phyloP scores from a whole-genome alignment of 2,113 vertebrate genomes.

The human (Homo sapiens) region GRCh38 chr15:94694501-94695000 shows the following conservation, averaged over 20 bases:
- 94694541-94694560: background rate
- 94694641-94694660: background rate
- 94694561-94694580: background rate
- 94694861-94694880: background rate
- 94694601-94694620: background rate
- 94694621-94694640: background rate
- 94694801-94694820: background rate
- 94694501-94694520: background rate
- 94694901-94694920: background rate
- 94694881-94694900: background rate
- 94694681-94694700: background rate
- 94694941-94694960: background rate
- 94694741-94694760: background rate
- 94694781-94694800: background rate
- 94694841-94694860: background rate
- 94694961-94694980: background rate
- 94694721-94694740: background rate
- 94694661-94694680: background rate
- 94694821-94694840: too few relatives aligned
- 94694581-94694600: background rate
- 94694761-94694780: background rate
- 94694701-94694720: fast-evolving
- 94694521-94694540: background rate
- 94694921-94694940: background rate
- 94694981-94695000: background rate